Evolutionary conservation across 1,140 invertebrate species (phyloP).

Genomic region (Brachionus rotundiformis): DNA sequence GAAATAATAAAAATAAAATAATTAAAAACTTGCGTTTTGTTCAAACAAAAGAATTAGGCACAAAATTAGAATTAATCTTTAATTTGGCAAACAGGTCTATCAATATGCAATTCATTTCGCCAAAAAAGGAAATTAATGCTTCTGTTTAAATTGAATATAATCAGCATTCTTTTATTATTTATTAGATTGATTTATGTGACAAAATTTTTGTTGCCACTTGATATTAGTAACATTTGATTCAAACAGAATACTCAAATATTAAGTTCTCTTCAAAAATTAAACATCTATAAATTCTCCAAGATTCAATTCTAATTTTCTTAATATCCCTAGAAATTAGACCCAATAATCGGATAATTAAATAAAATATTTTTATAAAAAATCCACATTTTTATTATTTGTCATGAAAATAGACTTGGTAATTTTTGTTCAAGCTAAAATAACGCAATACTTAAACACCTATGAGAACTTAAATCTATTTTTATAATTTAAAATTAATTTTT

Average conservation of each 20-base stretch:
- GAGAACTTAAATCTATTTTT: not conserved
- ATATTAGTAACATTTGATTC: not conserved
- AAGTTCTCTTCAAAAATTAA: not conserved
- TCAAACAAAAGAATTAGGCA: not conserved
- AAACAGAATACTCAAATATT: not conserved
- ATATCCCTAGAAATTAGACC: not conserved
- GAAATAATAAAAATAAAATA: not conserved
- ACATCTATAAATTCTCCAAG: not conserved
- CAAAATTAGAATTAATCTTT: not conserved
- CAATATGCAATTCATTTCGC: not conserved
- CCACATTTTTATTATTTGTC: not conserved
- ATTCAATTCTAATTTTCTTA: not conserved
- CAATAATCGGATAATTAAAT: slow-evolving; percentile 1
- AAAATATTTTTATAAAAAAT: not conserved
- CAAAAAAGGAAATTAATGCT: not conserved
- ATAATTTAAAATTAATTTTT: not conserved
- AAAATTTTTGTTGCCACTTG: not conserved
- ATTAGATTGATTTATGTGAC: not conserved
- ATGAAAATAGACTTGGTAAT: not conserved
- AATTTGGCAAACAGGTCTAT: not conserved
- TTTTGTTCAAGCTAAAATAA: no score
- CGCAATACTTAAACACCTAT: not conserved
- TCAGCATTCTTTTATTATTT: not conserved
- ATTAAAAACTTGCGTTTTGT: slow-evolving; percentile 3
- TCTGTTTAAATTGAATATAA: not conserved